Base-by-base conservation (phyloP, 2,797 vertebrate species). In the Ara ararauna region DNA sequence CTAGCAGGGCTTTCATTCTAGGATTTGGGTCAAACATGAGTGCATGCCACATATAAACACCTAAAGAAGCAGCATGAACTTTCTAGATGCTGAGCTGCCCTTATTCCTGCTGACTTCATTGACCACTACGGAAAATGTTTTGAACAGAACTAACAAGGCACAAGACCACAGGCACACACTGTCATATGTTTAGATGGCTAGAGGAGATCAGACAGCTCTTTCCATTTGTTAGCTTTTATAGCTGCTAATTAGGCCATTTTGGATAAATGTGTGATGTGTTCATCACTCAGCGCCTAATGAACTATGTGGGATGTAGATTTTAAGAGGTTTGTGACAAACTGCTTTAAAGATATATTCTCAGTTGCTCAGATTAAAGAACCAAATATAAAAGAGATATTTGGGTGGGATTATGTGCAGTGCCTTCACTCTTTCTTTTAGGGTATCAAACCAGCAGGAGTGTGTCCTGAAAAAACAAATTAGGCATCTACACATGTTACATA, bases 221-320 rank as follows among this genome's bases (percentile, higher is more conserved):
- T 64, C 65, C 21, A 30, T 85, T 84, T 87, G 26, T 74, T 50
- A 26, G 62, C 36, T 81, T 78, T 75, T 84, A 62, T 34, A 88
- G 50, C 58, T 90, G 85, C 50, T 94, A 91, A 97, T 96, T 90
- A 87, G 74, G 80, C 66, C 73, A 85, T 76, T 95, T 81, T 84
- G n/a, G 47, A 81, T 58, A 72, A 86, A 88, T 7, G 34, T 81
- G 66, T 91, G 85, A 84, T 90, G 50, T 70, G 34, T 32, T 90
- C 84, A 90, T 86, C 80, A 79, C 54, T 81, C 54, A 60, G 34
- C 18, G 68, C 45, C 72, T 93, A 90, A 94, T 90, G 66, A 84
- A 81, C 26, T 94, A 71, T 9, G 24, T 76, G 44, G 2, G 22
- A 95, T 68, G 45, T 42, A 84, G 42, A 66, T 78, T 90, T 93